Percentiles rank a stretch among this genome's conserved stretches.
These are phyloP conservation scores for Gymnogyps californianus DNA, from an alignment of 2,113 vertebrate species.

Conservation along the genomic window DNA sequence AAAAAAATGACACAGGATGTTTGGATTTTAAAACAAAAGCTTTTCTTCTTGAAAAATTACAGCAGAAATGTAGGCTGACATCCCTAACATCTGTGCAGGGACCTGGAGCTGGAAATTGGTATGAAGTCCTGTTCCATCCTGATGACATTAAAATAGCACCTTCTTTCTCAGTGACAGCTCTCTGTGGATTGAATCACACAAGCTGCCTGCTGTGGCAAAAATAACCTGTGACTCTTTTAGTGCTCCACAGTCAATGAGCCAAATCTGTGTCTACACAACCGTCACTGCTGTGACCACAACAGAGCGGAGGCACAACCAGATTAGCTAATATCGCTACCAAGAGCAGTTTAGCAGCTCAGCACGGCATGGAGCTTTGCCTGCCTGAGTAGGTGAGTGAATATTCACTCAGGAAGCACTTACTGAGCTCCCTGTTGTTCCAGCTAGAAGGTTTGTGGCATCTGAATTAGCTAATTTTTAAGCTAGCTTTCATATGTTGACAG, in stretches of 20 bases:
- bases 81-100: not conserved
- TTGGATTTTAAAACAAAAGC: constrained; percentile 6
- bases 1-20: not conserved
- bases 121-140: not conserved
- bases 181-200: not conserved
- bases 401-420: not conserved
- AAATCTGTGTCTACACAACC: not conserved
- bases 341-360: not conserved
- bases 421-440: not conserved
- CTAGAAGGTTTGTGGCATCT: not conserved
- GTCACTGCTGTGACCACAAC: not conserved
- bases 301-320: not conserved
- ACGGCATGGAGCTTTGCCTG: not conserved
- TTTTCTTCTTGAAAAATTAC: constrained; percentile 19
- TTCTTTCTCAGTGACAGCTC: not conserved
- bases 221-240: constrained; percentile 1
- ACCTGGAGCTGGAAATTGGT: not conserved
- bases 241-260: not conserved
- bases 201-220: constrained; percentile 11
- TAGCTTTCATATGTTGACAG: not conserved
- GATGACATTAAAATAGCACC: constrained; percentile 24
- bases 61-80: not conserved
- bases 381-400: not conserved
- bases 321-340: not conserved
- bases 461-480: not conserved